Percentiles rank a stretch among this genome's conserved stretches.
Evolutionary conservation across 2,797 vertebrate genomes (phyloP).

Genomic region (Siniperca scherzeri): DNA sequence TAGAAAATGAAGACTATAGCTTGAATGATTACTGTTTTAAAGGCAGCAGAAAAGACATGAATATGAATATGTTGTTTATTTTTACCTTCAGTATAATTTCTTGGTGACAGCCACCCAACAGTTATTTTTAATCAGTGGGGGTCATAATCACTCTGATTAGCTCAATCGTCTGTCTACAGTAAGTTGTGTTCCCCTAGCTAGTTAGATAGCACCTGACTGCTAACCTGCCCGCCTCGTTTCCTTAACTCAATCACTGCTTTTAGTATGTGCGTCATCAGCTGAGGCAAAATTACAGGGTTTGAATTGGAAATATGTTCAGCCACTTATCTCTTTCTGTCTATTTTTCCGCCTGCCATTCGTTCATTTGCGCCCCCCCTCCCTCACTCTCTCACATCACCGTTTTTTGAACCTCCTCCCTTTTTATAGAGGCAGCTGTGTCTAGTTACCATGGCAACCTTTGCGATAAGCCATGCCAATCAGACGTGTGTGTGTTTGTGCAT

Average conservation of each 20-base stretch:
- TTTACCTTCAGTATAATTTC: slow-evolving; percentile 12
- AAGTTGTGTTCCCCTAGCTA: slow-evolving; percentile 24
- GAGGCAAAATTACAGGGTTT: slow-evolving; percentile 56
- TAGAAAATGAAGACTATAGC: not conserved
- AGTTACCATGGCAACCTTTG: slow-evolving; percentile 73
- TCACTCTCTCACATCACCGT: not conserved
- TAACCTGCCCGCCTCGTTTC: slow-evolving; percentile 37
- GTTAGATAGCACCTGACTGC: slow-evolving; percentile 49
- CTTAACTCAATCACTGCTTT: slow-evolving; percentile 64
- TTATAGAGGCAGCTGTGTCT: slow-evolving; percentile 62
- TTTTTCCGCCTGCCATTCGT: slow-evolving; percentile 1
- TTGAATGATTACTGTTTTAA: not conserved
- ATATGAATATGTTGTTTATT: not conserved
- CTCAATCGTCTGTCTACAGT: slow-evolving; percentile 41
- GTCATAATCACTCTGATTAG: slow-evolving; percentile 54
- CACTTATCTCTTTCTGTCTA: slow-evolving; percentile 32
- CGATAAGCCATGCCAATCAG: slow-evolving; percentile 68
- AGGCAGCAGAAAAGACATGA: not conserved
- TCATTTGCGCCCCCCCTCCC: slow-evolving; percentile 13
- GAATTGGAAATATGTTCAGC: slow-evolving; percentile 59
- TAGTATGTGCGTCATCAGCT: slow-evolving; percentile 56
- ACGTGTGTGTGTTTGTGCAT: slow-evolving; percentile 10
- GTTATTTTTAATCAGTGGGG: slow-evolving; percentile 59
- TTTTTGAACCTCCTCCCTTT: slow-evolving; percentile 51
- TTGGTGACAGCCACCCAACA: not conserved